Conservation (phyloP, 2,797 vertebrate genomes). For the Lutjanus argentimaculatus region DNA sequence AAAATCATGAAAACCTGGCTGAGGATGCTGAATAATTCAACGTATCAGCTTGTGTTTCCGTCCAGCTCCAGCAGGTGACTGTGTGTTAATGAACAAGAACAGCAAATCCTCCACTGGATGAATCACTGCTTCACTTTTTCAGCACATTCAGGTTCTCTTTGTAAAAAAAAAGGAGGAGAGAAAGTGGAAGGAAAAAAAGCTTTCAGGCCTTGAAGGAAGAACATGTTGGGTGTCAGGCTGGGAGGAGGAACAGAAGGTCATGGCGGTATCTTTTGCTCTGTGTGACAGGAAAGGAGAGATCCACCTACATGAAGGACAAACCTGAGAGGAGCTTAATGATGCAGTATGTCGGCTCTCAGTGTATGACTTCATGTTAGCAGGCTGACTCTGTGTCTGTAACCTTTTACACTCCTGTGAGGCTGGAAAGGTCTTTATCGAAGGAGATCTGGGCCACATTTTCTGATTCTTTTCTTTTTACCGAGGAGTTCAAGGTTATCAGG, state of each 20-base stretch:
- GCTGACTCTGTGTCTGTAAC: not conserved
- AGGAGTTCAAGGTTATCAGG: not conserved
- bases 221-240: constrained; percentile 36
- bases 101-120: not conserved
- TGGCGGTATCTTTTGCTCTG: not conserved
- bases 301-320: constrained; percentile 7
- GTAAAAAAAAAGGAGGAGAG: not conserved
- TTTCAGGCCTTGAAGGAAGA: not conserved
- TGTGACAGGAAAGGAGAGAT: constrained; percentile 22
- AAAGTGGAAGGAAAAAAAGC: not conserved
- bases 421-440: not conserved
- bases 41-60: too few relatives aligned
- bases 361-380: constrained; percentile 17
- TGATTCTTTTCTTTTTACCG: not conserved
- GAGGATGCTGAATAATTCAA: too few relatives aligned
- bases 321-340: constrained; percentile 39
- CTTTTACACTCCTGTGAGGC: constrained; percentile 5
- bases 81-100: not conserved
- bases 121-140: constrained; percentile 43
- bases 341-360: constrained; percentile 11
- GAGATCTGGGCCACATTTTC: not conserved
- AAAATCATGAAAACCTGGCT: too few relatives aligned
- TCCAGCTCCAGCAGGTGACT: not conserved
- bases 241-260: constrained; percentile 46
- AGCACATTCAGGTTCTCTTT: constrained; percentile 22